Base-by-base conservation (phyloP, 1,140 invertebrate species). In the Rhagoletis zephyria region DNA sequence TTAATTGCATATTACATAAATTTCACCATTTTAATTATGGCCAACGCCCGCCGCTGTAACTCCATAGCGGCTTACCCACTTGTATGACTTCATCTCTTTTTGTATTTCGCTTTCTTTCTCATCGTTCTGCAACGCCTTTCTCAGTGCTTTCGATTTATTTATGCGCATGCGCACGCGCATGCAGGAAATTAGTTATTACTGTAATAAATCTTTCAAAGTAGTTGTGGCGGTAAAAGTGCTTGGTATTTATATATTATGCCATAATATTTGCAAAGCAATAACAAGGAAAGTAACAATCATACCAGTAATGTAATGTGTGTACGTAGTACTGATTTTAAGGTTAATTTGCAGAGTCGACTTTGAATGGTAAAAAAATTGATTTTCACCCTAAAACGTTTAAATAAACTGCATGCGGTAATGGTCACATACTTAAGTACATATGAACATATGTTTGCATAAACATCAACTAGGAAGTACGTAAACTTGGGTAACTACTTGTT, bases 1-100 rank as follows among this genome's bases (percentile, higher is more conserved):
- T 56, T 48, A 77, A 77, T 77, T 56, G 70, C 70, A 77, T 77
- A 77, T 77, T 77, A 77, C 45, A 56, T 77, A 56, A 51, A 56
- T 19, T 51, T 77, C 70, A 77, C 70, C 48, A 19, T 77, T 77
- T 77, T 77, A 77, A 77, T 77, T 77, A 77, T 77, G 6, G 48
- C 19, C 48, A 48, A 77, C 45, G 70, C 70, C 45, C 48, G 45
- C 48, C 42, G 67, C 67, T 77, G 12, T 19, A 19, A n/a, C 16
- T 77, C 42, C 40, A n/a, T 56, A 14, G 12, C n/a, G 9, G 61
- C n/a, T 63, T 12, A 19, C 7, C 10, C 10, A 19, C 14, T 7
- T 51, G 19, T 51, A 51, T n/a, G 6, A 77, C 14, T 48, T 0
- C 70, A 56, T 70, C 7, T 51, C 10, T 6, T 14, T 63, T 14